Evolutionary conservation across 2,113 vertebrate species (phyloP).

Genomic region (Vimba vimba): DNA sequence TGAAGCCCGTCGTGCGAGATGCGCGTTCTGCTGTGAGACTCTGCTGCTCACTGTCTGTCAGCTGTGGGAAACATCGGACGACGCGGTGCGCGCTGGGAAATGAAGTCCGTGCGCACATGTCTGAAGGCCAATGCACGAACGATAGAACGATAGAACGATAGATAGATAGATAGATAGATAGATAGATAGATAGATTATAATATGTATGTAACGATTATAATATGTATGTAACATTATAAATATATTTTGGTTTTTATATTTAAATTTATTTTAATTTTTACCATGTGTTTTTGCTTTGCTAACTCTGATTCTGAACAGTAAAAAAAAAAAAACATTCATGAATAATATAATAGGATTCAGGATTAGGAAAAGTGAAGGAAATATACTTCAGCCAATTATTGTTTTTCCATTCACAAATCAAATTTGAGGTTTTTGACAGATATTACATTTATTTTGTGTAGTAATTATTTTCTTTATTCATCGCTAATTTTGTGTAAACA

Average conservation of each 20-base stretch:
- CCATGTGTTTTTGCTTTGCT: not conserved
- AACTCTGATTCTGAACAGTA: not conserved
- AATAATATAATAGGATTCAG: not conserved
- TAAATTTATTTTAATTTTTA: not conserved
- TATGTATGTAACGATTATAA: no score
- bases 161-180: not conserved
- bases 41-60: conserved; percentile 75
- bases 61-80: conserved; percentile 76
- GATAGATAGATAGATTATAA: not conserved
- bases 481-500: not conserved
- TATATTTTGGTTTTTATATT: no score
- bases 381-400: not conserved
- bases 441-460: not conserved
- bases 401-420: not conserved
- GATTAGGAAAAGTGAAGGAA: not conserved
- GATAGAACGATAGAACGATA: not conserved
- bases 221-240: no score
- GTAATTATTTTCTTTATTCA: not conserved
- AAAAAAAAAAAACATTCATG: not conserved
- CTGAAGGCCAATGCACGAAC: not conserved
- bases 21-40: conserved; percentile 61
- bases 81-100: conserved; percentile 74
- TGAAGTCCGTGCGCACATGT: conserved; percentile 61
- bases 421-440: not conserved
- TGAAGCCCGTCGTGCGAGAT: conserved; percentile 49